phyloP scores from a whole-genome alignment of 2,797 vertebrate species.

The Pogoniulus pusillus region DNA sequence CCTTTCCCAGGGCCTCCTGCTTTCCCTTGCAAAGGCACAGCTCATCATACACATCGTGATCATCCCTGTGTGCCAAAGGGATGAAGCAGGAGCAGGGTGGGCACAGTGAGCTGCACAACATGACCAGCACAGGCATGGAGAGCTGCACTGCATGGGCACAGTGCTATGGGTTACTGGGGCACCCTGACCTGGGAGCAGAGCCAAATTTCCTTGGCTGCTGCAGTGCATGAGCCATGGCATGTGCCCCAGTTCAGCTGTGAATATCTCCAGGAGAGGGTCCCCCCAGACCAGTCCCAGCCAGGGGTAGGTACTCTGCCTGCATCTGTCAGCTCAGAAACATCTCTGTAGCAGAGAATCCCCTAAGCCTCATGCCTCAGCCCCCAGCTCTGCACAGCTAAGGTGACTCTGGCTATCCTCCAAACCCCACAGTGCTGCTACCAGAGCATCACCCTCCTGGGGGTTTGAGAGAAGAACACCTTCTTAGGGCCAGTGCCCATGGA shows the following conservation, averaged over 20 bases:
- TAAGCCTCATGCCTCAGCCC: not conserved
- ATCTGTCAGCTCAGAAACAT: rapidly evolving
- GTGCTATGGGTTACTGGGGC: not conserved
- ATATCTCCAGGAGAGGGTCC: not conserved
- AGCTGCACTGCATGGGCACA: not conserved
- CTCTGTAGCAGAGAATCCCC: not conserved
- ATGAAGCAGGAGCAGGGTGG: not conserved
- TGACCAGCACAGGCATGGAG: rapidly evolving
- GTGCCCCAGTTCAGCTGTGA: not conserved
- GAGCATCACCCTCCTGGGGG: not conserved
- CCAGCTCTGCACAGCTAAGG: rapidly evolving
- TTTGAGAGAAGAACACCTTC: not conserved
- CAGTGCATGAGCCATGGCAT: rapidly evolving
- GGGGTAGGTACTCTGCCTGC: not conserved
- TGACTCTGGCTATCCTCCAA: not conserved
- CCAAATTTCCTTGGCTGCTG: not conserved
- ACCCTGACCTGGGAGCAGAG: not conserved
- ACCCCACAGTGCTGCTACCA: not conserved
- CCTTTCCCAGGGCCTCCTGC: not conserved
- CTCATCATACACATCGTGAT: rapidly evolving
- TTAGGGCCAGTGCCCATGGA: rapidly evolving
- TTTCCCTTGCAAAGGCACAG: not conserved
- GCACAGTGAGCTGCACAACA: not conserved
- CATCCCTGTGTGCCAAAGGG: not conserved
- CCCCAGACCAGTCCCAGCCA: not conserved